phyloP scores from a whole-genome alignment of 2,797 vertebrate genomes.

The Anguilla obscura region DNA sequence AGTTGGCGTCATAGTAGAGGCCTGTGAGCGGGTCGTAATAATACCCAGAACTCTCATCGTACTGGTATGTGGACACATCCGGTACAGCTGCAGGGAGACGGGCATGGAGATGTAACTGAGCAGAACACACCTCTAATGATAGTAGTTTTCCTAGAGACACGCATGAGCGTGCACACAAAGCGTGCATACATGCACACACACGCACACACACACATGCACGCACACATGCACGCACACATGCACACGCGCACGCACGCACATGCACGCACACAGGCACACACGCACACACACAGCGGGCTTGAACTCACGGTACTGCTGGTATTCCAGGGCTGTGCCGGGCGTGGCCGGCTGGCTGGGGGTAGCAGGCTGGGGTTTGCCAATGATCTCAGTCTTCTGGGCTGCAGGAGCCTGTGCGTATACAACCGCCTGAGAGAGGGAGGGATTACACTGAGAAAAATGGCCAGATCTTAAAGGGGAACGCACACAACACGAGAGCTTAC shows the following conservation, averaged over 20 bases:
- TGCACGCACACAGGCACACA: neutral
- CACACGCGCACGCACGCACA: neutral
- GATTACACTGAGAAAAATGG: neutral
- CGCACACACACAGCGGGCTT: too few relatives aligned
- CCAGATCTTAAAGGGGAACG: neutral
- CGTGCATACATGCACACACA: neutral
- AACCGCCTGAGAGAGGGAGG: slow-evolving; percentile 13
- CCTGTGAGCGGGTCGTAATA: slow-evolving; percentile 89
- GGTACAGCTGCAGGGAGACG: slow-evolving; percentile 75
- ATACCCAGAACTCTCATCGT: slow-evolving; percentile 86
- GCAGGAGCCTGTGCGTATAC: slow-evolving; percentile 30
- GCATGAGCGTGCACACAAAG: neutral
- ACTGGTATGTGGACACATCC: slow-evolving; percentile 88
- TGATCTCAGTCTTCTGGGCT: slow-evolving; percentile 65
- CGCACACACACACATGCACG: slow-evolving; percentile 17
- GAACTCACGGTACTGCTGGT: slow-evolving; percentile 75
- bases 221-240: neutral
- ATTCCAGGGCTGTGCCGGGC: slow-evolving; percentile 72
- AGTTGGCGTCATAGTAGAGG: slow-evolving; percentile 88
- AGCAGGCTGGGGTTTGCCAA: slow-evolving; percentile 75
- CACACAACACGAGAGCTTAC: neutral
- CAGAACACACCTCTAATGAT: neutral
- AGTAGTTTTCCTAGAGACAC: neutral
- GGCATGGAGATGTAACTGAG: neutral
- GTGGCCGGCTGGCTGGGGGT: slow-evolving; percentile 66